Evolutionary conservation across 2,797 vertebrate genomes (phyloP).

Genomic region (Pseudomugil tenellus): DNA sequence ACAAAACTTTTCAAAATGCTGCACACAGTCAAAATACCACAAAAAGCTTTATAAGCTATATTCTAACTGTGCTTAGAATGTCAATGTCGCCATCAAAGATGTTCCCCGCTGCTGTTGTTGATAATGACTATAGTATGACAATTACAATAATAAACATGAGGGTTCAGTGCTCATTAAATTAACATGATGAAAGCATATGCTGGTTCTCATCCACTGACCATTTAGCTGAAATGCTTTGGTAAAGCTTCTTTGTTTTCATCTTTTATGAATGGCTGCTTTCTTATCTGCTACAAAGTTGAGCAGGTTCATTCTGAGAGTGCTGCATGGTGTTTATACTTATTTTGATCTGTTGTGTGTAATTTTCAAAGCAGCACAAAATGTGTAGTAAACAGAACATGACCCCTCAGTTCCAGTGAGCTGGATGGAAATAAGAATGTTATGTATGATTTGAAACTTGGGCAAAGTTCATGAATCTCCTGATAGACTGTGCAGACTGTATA

Average conservation of each 20-base stretch:
- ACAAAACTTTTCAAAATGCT: too few relatives aligned
- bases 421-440: not conserved
- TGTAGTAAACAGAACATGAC: conserved; percentile 51
- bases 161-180: conserved; percentile 1
- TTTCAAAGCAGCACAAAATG: conserved; percentile 27
- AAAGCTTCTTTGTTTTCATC: conserved; percentile 45
- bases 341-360: conserved; percentile 18
- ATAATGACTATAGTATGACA: conserved; percentile 4
- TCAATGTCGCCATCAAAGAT: conserved; percentile 26
- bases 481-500: not conserved
- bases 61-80: not conserved
- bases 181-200: too few relatives aligned
- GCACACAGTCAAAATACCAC: too few relatives aligned
- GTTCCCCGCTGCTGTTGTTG: not conserved
- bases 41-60: too few relatives aligned
- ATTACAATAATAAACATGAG: conserved; percentile 23
- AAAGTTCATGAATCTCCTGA: conserved; percentile 1
- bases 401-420: not conserved
- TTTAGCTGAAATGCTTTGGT: conserved; percentile 10
- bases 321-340: conserved; percentile 14
- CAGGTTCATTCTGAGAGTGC: conserved; percentile 16
- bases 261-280: conserved; percentile 29
- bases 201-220: conserved; percentile 40
- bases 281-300: conserved; percentile 21
- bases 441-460: conserved; percentile 5